phyloP scores from a whole-genome alignment of 2,888 invertebrate genomes.

The Gastracanthus pulcherrimus region DNA sequence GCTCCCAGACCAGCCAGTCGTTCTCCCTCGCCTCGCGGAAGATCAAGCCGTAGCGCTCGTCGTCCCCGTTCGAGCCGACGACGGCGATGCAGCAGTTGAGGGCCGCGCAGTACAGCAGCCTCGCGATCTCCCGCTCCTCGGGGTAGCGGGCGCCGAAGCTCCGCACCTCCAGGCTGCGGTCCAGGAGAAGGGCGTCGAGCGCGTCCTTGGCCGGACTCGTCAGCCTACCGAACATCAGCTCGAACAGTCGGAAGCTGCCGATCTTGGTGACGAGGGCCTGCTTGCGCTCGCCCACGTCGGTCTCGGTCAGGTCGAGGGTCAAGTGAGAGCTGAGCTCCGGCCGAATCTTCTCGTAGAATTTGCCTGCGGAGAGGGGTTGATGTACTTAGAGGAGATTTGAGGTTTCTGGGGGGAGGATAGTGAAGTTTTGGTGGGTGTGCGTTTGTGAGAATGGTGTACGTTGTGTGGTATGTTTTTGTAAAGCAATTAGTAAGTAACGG shows the following conservation, averaged over 20 bases:
- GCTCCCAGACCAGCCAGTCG: constrained; percentile 80
- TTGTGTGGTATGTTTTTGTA: too few relatives aligned
- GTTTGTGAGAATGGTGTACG: too few relatives aligned
- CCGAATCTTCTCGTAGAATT: constrained; percentile 6
- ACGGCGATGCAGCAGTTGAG: constrained; percentile 81
- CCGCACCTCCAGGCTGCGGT: background rate
- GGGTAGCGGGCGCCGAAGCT: constrained; percentile 61
- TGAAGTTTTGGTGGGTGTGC: too few relatives aligned
- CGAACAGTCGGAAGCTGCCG: constrained; percentile 74
- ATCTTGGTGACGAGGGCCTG: constrained; percentile 70
- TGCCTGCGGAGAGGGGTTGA: too few relatives aligned
- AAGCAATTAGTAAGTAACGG: too few relatives aligned
- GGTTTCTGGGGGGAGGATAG: too few relatives aligned
- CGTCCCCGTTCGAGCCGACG: constrained; percentile 79
- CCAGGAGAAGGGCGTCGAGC: background rate
- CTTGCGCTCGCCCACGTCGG: constrained; percentile 11
- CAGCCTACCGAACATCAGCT: constrained; percentile 72
- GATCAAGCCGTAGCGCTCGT: constrained; percentile 77
- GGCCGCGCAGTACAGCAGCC: constrained; percentile 83
- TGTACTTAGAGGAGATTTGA: background rate
- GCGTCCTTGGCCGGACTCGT: constrained; percentile 43
- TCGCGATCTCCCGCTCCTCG: constrained; percentile 73
- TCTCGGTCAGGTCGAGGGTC: background rate
- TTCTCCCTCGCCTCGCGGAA: constrained; percentile 77
- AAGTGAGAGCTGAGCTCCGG: background rate